These are phyloP conservation scores for Dipodomys spectabilis DNA, from an alignment of 2,113 vertebrate genomes.

Conservation along the genomic window DNA sequence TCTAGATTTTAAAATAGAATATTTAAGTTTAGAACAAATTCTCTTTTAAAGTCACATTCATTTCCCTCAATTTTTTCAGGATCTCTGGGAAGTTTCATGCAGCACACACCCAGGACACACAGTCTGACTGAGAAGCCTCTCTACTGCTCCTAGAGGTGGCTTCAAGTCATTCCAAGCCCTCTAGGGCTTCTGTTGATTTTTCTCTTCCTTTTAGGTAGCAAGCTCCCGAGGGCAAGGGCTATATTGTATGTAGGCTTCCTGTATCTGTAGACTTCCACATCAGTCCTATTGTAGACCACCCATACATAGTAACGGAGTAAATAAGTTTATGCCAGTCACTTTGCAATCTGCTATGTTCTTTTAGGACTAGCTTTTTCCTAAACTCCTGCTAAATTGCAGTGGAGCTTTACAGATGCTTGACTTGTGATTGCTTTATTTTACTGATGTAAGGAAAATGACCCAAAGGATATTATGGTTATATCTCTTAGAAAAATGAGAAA, in stretches of 20 bases:
- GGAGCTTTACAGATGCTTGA: neutral
- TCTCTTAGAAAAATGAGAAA: neutral
- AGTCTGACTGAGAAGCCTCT: neutral
- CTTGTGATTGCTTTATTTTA: slow-evolving; percentile 27
- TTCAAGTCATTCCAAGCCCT: neutral
- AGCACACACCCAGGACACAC: neutral
- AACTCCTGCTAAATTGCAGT: neutral
- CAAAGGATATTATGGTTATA: neutral
- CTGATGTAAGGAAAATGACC: neutral
- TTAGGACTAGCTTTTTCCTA: neutral
- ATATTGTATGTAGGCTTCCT: neutral
- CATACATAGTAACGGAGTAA: neutral
- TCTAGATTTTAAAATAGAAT: slow-evolving; percentile 81
- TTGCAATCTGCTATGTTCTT: neutral
- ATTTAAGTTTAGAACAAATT: slow-evolving; percentile 25
- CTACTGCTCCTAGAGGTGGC: neutral
- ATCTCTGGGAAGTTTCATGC: neutral
- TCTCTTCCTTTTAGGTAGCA: neutral
- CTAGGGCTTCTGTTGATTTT: neutral
- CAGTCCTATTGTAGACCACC: neutral
- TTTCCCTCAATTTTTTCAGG: neutral
- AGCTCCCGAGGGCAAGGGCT: neutral
- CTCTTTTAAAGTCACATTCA: slow-evolving; percentile 27
- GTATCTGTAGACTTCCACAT: neutral
- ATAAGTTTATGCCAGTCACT: slow-evolving; percentile 11